Percentiles rank a stretch among this genome's conserved stretches.
Conservation (phyloP, 92 coral and sea anemone genomes). For the Metridium senile region DNA sequence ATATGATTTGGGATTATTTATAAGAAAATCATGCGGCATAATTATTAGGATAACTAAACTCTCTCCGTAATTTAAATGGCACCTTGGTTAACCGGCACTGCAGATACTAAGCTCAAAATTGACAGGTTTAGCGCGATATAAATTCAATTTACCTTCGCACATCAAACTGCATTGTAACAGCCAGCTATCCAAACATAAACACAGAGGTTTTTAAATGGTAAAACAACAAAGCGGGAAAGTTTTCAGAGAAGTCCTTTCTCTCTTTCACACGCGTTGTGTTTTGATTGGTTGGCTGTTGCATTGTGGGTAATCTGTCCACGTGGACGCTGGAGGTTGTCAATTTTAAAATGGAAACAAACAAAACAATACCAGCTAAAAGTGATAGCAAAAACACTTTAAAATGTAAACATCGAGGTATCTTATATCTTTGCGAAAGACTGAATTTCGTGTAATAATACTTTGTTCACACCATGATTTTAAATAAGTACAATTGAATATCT, state of each 20-base stretch:
- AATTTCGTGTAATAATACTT: no score
- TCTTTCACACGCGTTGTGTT: constrained; percentile 10
- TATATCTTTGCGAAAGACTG: no score
- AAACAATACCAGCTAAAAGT: neutral
- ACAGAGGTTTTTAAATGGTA: neutral
- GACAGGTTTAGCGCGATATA: neutral
- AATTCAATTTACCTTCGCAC: constrained; percentile 68
- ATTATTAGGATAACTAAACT: no score
- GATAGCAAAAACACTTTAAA: neutral
- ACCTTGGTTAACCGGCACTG: no score
- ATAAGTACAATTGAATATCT: no score
- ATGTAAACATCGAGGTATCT: no score
- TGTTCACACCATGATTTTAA: no score
- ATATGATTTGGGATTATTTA: no score
- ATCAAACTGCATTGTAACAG: constrained; percentile 72
- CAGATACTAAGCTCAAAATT: neutral
- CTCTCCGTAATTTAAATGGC: no score
- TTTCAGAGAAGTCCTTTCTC: neutral
- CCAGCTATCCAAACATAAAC: neutral
- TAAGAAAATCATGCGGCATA: no score
- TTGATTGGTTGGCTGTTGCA: constrained; percentile 19
- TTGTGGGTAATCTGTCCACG: constrained; percentile 8
- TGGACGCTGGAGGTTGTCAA: neutral
- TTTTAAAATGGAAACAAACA: neutral
- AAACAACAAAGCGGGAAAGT: neutral